phyloP scores from a whole-genome alignment of 2,888 invertebrate genomes.

The Eurytoma californica region DNA sequence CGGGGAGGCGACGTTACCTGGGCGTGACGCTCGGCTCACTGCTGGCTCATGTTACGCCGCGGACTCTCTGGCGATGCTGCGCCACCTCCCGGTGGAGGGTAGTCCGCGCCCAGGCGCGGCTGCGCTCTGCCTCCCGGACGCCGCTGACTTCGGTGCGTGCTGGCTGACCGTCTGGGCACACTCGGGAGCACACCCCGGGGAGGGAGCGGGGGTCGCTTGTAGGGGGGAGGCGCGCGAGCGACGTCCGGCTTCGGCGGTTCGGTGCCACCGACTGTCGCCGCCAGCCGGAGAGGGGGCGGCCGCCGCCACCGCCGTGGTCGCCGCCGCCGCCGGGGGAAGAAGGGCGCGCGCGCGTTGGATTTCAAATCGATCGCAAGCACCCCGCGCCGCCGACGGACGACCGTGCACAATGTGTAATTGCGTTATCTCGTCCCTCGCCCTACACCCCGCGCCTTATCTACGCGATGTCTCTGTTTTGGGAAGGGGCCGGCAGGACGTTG shows the following conservation, averaged over 20 bases:
- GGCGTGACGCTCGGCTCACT: constrained; percentile 40
- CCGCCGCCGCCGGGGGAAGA: background rate
- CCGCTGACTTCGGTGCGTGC: too few relatives aligned
- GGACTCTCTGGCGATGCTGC: background rate
- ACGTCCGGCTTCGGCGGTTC: constrained; percentile 29
- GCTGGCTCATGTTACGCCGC: constrained; percentile 39
- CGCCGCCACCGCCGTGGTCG: too few relatives aligned
- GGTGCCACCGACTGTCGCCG: constrained; percentile 44
- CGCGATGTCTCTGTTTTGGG: background rate
- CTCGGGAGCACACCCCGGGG: constrained; percentile 1
- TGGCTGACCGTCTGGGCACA: background rate
- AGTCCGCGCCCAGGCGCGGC: too few relatives aligned
- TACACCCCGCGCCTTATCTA: too few relatives aligned
- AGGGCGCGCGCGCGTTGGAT: constrained; percentile 38
- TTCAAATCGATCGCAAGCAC: constrained; percentile 45
- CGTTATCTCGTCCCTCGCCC: constrained; percentile 17
- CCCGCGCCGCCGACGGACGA: constrained; percentile 3
- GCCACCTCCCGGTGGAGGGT: too few relatives aligned
- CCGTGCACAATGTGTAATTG: constrained; percentile 41
- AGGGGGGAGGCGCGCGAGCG: too few relatives aligned
- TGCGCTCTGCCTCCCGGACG: too few relatives aligned
- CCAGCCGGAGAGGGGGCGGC: background rate
- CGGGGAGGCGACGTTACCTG: constrained; percentile 29
- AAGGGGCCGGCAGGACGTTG: too few relatives aligned
- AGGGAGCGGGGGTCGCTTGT: background rate